Percentiles rank a stretch among this genome's conserved stretches.
These are phyloP conservation scores for Montipora foliosa DNA, from an alignment of 64 coral and sea anemone genomes.

Conservation along the genomic window DNA sequence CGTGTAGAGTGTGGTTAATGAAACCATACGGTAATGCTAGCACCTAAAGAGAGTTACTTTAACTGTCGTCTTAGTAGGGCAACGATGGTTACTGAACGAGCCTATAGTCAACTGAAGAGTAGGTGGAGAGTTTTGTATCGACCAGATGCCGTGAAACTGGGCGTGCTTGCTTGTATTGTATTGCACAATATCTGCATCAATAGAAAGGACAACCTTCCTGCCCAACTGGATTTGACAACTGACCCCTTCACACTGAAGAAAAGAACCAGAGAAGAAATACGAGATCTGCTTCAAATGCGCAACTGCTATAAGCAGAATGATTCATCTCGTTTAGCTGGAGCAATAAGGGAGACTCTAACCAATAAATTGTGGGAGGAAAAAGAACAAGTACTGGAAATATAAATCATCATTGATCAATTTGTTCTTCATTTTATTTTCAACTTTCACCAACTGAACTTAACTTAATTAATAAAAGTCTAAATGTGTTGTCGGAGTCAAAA, in stretches of 20 bases:
- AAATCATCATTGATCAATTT: neutral
- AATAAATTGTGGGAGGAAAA: slow-evolving; percentile 3
- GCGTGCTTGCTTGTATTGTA: no score
- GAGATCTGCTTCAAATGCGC: slow-evolving; percentile 40
- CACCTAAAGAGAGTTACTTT: no score
- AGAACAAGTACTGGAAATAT: neutral
- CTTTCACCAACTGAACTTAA: neutral
- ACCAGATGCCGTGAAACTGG: no score
- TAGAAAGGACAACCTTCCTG: slow-evolving; percentile 21
- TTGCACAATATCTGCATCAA: no score
- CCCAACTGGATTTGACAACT: slow-evolving; percentile 52
- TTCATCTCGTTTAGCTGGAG: slow-evolving; percentile 15
- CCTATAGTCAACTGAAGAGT: no score
- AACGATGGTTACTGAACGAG: no score
- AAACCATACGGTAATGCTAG: no score
- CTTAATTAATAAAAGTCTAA: no score
- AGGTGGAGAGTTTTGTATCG: no score
- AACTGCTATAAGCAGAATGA: slow-evolving; percentile 20
- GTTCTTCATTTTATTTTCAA: slow-evolving; percentile 3
- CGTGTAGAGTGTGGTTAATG: no score
- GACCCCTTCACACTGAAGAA: slow-evolving; percentile 30
- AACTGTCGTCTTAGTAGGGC: no score
- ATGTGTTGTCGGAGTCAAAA: no score
- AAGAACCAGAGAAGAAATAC: slow-evolving; percentile 22
- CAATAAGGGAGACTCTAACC: neutral